Evolutionary conservation across 2,797 vertebrate species (phyloP).

Genomic region (Tenualosa thibaudeaui): DNA sequence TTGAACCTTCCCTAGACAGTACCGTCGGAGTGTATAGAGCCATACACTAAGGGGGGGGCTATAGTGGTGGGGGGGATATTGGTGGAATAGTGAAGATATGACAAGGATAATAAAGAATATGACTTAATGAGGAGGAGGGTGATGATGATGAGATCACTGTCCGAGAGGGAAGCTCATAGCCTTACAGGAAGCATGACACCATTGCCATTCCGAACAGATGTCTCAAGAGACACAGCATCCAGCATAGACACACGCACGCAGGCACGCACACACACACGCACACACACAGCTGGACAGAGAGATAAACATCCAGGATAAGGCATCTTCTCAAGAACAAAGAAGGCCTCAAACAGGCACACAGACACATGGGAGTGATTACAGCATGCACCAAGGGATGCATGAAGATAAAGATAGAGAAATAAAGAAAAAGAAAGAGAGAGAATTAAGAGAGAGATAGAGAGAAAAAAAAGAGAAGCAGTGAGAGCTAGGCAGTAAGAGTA

Average conservation of each 20-base stretch:
- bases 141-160: not conserved
- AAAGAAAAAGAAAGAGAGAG: not conserved
- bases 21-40: not conserved
- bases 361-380: constrained; percentile 13
- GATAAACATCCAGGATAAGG: constrained; percentile 17
- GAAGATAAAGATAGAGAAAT: not conserved
- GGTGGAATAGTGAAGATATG: not conserved
- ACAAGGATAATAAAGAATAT: not conserved
- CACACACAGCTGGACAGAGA: not conserved
- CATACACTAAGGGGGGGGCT: not conserved
- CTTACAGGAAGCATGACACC: constrained; percentile 1
- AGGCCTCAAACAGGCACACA: not conserved
- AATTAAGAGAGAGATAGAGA: not conserved
- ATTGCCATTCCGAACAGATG: not conserved
- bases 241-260: not conserved
- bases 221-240: not conserved
- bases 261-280: not conserved
- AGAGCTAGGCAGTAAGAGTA: not conserved
- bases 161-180: not conserved
- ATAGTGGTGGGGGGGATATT: not conserved
- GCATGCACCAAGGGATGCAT: not conserved
- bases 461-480: not conserved
- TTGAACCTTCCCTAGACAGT: not conserved
- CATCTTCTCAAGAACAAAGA: constrained; percentile 11
- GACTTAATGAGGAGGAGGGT: not conserved